phyloP scores from a whole-genome alignment of 2,888 invertebrate genomes.

The Podotricha telesiphe region DNA sequence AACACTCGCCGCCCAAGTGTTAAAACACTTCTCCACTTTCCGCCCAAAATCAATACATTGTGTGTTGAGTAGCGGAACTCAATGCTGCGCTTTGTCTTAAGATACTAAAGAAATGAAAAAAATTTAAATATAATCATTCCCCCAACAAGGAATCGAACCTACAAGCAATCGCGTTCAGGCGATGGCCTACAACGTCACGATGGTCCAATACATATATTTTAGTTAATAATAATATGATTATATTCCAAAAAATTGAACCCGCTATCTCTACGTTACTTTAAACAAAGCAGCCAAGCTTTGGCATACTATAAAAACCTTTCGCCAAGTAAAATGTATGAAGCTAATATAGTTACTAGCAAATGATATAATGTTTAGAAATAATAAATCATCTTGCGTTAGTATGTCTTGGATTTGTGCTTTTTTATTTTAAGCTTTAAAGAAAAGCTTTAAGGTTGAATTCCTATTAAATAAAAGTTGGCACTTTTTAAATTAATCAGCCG shows the following conservation, averaged over 20 bases:
- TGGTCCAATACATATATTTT: no score
- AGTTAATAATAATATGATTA: no score
- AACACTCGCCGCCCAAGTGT: no score
- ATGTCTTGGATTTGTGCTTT: neutral
- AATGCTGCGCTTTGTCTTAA: no score
- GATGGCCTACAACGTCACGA: no score
- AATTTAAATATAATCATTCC: no score
- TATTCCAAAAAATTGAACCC: neutral
- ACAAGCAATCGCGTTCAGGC: no score
- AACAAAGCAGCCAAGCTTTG: neutral
- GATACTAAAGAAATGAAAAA: no score
- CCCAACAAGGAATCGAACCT: no score
- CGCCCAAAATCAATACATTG: no score
- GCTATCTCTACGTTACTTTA: neutral
- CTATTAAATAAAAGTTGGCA: neutral
- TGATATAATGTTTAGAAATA: constrained; percentile 31
- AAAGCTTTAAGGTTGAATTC: constrained; percentile 42
- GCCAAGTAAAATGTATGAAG: constrained; percentile 24
- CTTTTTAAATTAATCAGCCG: constrained; percentile 30
- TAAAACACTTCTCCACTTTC: no score
- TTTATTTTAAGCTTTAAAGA: constrained; percentile 1
- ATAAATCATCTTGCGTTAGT: constrained; percentile 34
- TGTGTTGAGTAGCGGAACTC: no score
- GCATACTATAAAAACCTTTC: constrained; percentile 4
- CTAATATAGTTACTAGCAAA: constrained; percentile 26